Evolutionary conservation across 2,888 invertebrate species (phyloP), one percentile per base, ranked within the genome.

Genomic region (Nomada ferruginata): DNA sequence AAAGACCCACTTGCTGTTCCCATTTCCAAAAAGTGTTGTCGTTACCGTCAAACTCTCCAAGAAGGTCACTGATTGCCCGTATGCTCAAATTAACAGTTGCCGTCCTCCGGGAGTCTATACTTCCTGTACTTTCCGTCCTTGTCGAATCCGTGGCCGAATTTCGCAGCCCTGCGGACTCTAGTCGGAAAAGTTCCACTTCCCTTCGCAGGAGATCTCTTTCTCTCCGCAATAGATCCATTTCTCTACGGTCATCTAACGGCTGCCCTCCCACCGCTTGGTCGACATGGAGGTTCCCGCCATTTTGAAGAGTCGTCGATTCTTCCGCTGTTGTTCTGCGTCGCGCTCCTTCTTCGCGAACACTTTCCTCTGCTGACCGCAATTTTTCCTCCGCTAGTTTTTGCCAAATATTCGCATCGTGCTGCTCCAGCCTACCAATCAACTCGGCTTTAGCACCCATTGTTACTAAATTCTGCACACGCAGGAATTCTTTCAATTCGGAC

Each of bases 21-120:
- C 66, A 66, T 20, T 60, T 70, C 50, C 70, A 60, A 36, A 60
- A 70, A 26, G 26, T 26, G 26, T 26, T 15, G 50, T 60, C 60
- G 4, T 3, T 10, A 10, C 23, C 63, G 18, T 64, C 26, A 44
- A 72, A 72, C 20, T 63, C 63, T 44, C 26, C 23, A 18, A 72
- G 23, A 4, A 71, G n/a, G 9, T 61, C 70, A 9, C 20, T 7
- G 5, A 61, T 36, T 1, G 20, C 42, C 0, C 55, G 9, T 23
- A 63, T 26, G 11, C 61, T 47, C 2, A 71, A 11, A n/a, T 3
- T 61, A 1, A 15, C 11, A 0, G 71, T 52, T 13, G 57, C 11
- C 4, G 26, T 15, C 2, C 11, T 26, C 4, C 5, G 57, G 13
- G 18, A 15, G 18, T 52, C 18, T 3, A 15, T 52, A 5, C 1